Evolutionary conservation across 2,797 vertebrate genomes (phyloP).

Genomic region (Yasuhikotakia modesta): DNA sequence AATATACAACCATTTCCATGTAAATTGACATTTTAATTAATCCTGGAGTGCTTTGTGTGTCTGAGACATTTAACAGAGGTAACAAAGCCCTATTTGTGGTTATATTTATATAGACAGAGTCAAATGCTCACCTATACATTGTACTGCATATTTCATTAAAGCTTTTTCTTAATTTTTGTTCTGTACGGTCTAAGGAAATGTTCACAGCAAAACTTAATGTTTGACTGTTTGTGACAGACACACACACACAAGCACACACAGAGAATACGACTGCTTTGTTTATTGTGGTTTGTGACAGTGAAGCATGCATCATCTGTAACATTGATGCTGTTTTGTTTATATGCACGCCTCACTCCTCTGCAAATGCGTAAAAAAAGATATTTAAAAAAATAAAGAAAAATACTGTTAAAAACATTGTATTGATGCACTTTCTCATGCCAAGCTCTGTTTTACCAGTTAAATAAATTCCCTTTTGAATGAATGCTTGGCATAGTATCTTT

Average conservation of each 20-base stretch:
- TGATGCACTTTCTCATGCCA: not conserved
- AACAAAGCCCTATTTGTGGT: constrained; percentile 14
- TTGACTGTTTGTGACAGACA: constrained; percentile 2
- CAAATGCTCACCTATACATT: constrained; percentile 11
- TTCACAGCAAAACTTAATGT: constrained; percentile 45
- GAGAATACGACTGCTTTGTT: constrained; percentile 18
- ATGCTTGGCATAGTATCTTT: not conserved
- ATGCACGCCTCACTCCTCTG: not conserved
- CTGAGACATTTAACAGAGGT: constrained; percentile 6
- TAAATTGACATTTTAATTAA: constrained; percentile 5
- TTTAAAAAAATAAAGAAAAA: not conserved
- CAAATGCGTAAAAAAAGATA: not conserved
- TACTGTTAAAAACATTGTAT: not conserved
- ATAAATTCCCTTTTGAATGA: not conserved
- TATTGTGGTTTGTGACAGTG: not conserved
- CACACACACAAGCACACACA: not conserved
- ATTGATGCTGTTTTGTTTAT: not conserved
- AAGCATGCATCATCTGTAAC: constrained; percentile 9
- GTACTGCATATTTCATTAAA: constrained; percentile 44
- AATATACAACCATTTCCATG: not conserved
- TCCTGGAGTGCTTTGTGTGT: not conserved
- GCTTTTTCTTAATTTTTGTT: constrained; percentile 33
- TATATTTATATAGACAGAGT: constrained; percentile 34
- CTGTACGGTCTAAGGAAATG: constrained; percentile 43
- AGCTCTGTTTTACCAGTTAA: constrained; percentile 7